Percentiles rank a stretch among this genome's conserved stretches.
Conservation (phyloP, 2,888 invertebrate species). For the Palloptera scutellata region DNA sequence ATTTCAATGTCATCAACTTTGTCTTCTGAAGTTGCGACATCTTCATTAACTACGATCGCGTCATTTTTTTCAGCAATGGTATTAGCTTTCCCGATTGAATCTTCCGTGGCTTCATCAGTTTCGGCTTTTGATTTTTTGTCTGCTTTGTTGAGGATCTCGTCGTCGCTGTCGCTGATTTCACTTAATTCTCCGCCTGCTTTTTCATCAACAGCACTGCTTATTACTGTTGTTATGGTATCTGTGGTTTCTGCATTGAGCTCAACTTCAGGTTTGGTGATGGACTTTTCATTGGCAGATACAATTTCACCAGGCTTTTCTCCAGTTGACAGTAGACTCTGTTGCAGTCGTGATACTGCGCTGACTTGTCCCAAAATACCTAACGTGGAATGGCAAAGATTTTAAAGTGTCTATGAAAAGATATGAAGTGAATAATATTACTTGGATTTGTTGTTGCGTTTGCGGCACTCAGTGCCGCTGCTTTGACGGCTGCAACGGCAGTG, state of each 20-base stretch:
- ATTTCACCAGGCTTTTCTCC: conserved; percentile 42
- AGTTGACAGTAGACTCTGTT: not conserved
- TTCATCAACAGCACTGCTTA: conserved; percentile 40
- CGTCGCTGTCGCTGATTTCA: conserved; percentile 89
- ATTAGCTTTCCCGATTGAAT: conserved; percentile 26
- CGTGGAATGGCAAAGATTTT: conserved; percentile 16
- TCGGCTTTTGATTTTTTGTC: conserved; percentile 65
- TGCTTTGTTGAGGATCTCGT: conserved; percentile 84
- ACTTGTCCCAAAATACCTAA: conserved; percentile 50
- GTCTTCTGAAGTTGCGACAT: not conserved
- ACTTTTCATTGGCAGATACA: conserved; percentile 37
- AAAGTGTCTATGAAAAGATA: conserved; percentile 44
- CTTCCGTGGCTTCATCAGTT: conserved; percentile 36
- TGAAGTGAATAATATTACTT: conserved; percentile 40
- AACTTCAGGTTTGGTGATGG: not conserved
- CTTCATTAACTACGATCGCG: conserved; percentile 12
- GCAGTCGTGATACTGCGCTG: conserved; percentile 21
- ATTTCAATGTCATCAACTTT: conserved; percentile 57
- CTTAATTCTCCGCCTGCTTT: conserved; percentile 70
- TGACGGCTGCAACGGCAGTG: conserved; percentile 59
- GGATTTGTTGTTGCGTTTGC: conserved; percentile 58
- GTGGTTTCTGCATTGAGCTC: not conserved
- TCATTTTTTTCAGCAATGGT: conserved; percentile 21
- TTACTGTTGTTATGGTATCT: not conserved
- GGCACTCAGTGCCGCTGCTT: conserved; percentile 56